Evolutionary conservation across 2,113 vertebrate species (phyloP).

Genomic region (Psammodynastes pulverulentus): DNA sequence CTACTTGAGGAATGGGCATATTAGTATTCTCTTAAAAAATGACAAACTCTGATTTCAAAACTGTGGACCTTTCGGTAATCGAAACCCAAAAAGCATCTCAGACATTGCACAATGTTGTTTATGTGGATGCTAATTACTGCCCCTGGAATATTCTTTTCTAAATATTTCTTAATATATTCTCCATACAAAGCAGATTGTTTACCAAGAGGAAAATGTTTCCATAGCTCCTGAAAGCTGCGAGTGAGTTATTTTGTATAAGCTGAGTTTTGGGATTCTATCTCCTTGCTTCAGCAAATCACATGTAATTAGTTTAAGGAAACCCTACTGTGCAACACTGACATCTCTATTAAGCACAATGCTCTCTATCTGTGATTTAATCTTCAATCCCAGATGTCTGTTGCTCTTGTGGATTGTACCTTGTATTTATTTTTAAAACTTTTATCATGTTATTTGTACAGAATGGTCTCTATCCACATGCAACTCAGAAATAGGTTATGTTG

Average conservation of each 20-base stretch:
- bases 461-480: background rate
- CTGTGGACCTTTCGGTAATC: background rate
- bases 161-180: background rate
- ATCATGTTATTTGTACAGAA: background rate
- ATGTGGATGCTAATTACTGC: background rate
- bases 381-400: conserved; percentile 8
- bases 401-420: accelerated
- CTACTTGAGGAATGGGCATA: background rate
- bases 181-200: background rate
- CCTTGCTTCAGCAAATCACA: conserved; percentile 7
- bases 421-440: background rate
- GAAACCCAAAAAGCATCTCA: background rate
- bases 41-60: background rate
- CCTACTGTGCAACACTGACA: background rate
- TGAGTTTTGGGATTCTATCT: conserved; percentile 12
- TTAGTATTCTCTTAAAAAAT: background rate
- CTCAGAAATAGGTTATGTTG: background rate
- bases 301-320: conserved; percentile 23
- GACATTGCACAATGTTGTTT: background rate
- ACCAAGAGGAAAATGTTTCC: background rate
- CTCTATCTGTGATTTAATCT: background rate
- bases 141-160: background rate
- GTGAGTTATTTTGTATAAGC: background rate
- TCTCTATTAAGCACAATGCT: background rate
- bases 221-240: background rate